phyloP scores from a whole-genome alignment of 1,140 invertebrate genomes.

The Coenobita brevimanus region DNA sequence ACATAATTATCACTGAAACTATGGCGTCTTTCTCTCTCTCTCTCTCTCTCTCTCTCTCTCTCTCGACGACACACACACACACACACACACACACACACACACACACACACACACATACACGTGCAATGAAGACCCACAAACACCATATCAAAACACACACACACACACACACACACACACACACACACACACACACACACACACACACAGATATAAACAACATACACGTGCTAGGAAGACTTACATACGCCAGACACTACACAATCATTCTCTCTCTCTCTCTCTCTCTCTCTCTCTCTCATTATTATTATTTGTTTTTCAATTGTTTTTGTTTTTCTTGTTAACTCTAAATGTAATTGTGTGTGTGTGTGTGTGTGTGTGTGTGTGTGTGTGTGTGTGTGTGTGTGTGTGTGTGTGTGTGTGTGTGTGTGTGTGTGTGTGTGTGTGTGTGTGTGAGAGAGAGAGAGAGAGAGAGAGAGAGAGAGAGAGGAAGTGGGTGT shows the following conservation, averaged over 20 bases:
- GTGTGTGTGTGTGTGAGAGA: neutral
- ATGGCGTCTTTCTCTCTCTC: no score
- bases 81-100: neutral
- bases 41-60: no score
- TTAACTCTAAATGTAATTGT: neutral
- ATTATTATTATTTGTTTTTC: no score
- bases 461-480: no score
- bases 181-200: constrained; percentile 40
- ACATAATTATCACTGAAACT: no score
- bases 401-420: neutral
- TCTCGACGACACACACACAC: neutral
- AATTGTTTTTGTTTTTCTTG: neutral
- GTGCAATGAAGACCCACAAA: no score
- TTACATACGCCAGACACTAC: no score
- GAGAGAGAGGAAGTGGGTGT: neutral
- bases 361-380: neutral
- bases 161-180: constrained; percentile 32
- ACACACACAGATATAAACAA: constrained; percentile 6
- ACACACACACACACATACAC: neutral
- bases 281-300: neutral
- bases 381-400: neutral
- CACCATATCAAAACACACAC: no score
- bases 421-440: neutral
- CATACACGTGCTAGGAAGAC: no score
- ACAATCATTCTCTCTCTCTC: neutral